Percentiles rank a stretch among this genome's conserved stretches.
Conservation (phyloP, 2,113 vertebrate genomes). For the Diadophis punctatus region DNA sequence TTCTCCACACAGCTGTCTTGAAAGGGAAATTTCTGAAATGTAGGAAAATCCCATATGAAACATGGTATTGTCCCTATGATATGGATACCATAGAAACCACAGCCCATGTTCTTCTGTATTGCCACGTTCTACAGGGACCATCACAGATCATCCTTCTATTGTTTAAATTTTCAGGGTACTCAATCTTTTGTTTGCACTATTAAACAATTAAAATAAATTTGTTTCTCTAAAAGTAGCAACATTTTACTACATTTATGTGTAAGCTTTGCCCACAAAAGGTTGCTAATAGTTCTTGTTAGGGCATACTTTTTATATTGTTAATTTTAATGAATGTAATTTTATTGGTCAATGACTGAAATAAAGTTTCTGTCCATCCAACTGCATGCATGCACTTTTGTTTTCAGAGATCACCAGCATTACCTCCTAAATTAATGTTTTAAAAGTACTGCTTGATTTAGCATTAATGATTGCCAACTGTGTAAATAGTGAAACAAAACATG, state of each 20-base stretch:
- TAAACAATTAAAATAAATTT: neutral
- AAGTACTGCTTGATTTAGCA: neutral
- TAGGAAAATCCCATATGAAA: neutral
- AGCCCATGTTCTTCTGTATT: neutral
- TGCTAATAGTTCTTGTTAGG: neutral
- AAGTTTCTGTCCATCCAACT: neutral
- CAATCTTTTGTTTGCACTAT: neutral
- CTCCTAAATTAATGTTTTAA: neutral
- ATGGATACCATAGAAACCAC: neutral
- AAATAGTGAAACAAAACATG: neutral
- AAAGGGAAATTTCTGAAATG: neutral
- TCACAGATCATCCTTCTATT: neutral
- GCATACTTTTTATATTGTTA: neutral
- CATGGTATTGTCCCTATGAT: neutral
- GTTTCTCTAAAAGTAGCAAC: neutral
- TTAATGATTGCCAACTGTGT: neutral
- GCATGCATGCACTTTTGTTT: neutral
- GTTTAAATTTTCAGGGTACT: neutral
- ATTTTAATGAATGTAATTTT: neutral
- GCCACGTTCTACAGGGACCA: neutral
- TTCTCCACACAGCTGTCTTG: neutral
- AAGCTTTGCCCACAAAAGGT: neutral
- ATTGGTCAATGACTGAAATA: neutral
- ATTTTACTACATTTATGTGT: neutral
- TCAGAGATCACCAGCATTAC: neutral